phyloP scores from a whole-genome alignment of 2,113 vertebrate genomes.

The Gymnarchus niloticus region DNA sequence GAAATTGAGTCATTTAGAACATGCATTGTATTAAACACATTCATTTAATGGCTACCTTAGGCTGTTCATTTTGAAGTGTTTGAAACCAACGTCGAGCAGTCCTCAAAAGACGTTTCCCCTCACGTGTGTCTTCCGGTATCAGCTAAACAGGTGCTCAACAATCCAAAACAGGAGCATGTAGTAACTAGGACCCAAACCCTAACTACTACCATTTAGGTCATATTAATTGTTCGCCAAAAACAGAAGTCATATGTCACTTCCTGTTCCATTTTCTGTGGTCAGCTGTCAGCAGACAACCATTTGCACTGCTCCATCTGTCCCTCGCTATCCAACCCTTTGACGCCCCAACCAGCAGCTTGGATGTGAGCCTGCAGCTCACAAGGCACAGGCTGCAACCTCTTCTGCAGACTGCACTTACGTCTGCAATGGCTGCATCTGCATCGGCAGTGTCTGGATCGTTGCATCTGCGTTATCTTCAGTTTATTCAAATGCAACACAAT shows the following conservation, averaged over 20 bases:
- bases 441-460: background rate
- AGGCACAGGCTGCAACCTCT: background rate
- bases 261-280: conserved; percentile 53
- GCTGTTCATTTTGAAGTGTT: conserved; percentile 8
- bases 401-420: background rate
- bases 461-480: background rate
- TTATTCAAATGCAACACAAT: background rate
- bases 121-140: background rate
- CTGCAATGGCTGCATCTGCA: background rate
- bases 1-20: conserved; percentile 12
- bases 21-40: conserved; percentile 14
- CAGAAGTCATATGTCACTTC: conserved; percentile 56
- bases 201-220: background rate
- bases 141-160: background rate
- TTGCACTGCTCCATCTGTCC: background rate
- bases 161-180: background rate
- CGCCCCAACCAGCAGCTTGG: background rate
- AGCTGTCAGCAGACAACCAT: conserved; percentile 51
- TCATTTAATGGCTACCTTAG: conserved; percentile 13
- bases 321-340: background rate
- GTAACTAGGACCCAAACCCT: background rate
- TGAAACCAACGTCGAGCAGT: background rate
- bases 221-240: conserved; percentile 59
- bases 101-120: background rate
- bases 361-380: background rate